Conservation (phyloP, 2,113 vertebrate genomes). For the Oceanites oceanicus region DNA sequence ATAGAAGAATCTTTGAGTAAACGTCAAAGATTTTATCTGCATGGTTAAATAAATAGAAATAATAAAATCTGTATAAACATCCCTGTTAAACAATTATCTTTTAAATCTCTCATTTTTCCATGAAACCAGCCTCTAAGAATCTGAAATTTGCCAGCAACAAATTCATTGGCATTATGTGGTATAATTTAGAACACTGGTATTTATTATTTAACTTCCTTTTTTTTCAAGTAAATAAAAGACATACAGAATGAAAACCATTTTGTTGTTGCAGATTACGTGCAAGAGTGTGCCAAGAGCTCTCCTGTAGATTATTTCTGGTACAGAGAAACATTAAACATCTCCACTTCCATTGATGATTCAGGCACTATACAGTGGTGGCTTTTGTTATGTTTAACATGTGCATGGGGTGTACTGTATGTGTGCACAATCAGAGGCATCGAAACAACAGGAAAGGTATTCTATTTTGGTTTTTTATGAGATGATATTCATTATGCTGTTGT, state of each 20-base stretch:
- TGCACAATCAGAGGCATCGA: conserved; percentile 89
- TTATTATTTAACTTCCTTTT: not conserved
- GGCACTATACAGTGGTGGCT: conserved; percentile 88
- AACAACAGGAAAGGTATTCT: conserved; percentile 90
- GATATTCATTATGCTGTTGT: not conserved
- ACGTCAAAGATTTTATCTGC: not conserved
- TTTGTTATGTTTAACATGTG: conserved; percentile 79
- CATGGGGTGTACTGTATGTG: conserved; percentile 83
- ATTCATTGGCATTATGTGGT: not conserved
- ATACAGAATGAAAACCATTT: not conserved
- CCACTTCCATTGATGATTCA: conserved; percentile 77
- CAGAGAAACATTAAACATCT: conserved; percentile 85
- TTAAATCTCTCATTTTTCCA: not conserved
- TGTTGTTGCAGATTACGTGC: conserved; percentile 73
- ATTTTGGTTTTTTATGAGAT: not conserved
- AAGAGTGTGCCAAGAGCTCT: conserved; percentile 86
- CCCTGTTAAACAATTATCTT: not conserved
- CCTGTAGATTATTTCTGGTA: conserved; percentile 97
- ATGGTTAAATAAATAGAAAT: not conserved
- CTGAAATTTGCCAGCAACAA: not conserved
- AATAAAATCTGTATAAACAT: not conserved
- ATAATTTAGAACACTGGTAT: not conserved
- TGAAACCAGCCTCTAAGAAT: not conserved
- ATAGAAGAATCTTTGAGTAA: not conserved
- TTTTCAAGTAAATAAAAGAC: not conserved